Percentiles rank a stretch among this genome's conserved stretches.
phyloP scores from a whole-genome alignment of 1,140 invertebrate genomes.

The Drosophila kurseongensis region DNA sequence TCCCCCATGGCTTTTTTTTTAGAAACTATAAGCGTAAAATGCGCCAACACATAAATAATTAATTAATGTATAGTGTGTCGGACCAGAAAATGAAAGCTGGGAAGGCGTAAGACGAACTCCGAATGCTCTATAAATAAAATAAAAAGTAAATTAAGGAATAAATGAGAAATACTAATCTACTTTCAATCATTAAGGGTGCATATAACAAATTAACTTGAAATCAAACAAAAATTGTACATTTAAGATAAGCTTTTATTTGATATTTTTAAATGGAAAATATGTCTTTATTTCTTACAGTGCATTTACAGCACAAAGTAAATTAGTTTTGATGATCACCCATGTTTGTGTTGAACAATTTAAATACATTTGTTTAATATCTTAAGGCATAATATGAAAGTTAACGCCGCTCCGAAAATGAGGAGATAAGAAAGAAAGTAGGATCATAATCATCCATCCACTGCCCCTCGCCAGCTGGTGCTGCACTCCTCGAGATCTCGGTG shows the following conservation, averaged over 20 bases:
- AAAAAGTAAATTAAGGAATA: no score
- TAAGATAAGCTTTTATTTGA: no score
- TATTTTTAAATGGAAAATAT: no score
- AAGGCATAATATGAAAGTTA: slow-evolving; percentile 26
- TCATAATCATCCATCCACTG: slow-evolving; percentile 4
- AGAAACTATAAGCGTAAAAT: slow-evolving; percentile 70
- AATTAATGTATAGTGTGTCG: slow-evolving; percentile 36
- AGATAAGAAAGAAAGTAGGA: slow-evolving; percentile 50
- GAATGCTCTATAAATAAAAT: neutral
- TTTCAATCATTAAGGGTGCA: no score
- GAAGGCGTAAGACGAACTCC: neutral
- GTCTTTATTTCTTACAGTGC: neutral
- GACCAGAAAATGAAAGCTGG: slow-evolving; percentile 7
- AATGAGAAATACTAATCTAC: no score
- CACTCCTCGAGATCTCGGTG: slow-evolving; percentile 4
- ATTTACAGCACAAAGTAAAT: neutral
- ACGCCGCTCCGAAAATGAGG: slow-evolving; percentile 13
- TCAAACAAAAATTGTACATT: no score
- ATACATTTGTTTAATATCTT: slow-evolving; percentile 27
- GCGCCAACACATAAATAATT: slow-evolving; percentile 68
- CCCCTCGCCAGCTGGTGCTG: neutral
- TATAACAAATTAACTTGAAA: no score
- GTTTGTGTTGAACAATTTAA: slow-evolving; percentile 1
- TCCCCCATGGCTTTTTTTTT: slow-evolving; percentile 29
- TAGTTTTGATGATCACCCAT: neutral